Percentiles rank a stretch among this genome's conserved stretches.
Conservation (phyloP, 2,888 invertebrate species). For the Exephanes ischioxanthus region DNA sequence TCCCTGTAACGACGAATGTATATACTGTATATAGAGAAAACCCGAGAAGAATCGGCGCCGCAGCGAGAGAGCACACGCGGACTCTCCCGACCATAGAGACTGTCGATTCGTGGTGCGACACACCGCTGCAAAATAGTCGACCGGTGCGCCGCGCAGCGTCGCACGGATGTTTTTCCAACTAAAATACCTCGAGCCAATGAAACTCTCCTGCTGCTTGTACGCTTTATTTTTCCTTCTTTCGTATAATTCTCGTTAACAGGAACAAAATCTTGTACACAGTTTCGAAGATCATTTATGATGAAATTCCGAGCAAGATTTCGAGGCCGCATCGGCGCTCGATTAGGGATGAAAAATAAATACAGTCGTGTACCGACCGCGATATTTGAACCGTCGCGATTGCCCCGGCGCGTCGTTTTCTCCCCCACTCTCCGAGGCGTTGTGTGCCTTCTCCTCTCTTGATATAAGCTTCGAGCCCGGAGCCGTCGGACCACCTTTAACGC, state of each 20-base stretch:
- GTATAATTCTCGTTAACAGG: not conserved
- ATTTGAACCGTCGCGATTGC: constrained; percentile 4
- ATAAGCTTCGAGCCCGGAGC: constrained; percentile 61
- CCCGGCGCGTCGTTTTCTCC: constrained; percentile 56
- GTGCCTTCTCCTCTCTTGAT: constrained; percentile 44
- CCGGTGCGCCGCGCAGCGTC: not conserved
- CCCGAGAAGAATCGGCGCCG: constrained; percentile 21
- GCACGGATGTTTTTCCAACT: not conserved
- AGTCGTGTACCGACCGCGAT: not conserved
- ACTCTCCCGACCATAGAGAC: constrained; percentile 11
- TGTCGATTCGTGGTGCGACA: constrained; percentile 1
- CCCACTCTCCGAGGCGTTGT: constrained; percentile 26
- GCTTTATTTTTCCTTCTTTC: not conserved
- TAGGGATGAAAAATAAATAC: not conserved
- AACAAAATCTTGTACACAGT: not conserved
- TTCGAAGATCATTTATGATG: constrained; percentile 27
- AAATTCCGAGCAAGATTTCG: constrained; percentile 13
- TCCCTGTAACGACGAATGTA: constrained; percentile 35
- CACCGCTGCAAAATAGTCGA: not conserved
- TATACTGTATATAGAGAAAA: not conserved
- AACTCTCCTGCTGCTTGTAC: not conserved
- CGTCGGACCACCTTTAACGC: constrained; percentile 60
- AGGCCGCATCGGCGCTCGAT: not conserved
- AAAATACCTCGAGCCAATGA: not conserved
- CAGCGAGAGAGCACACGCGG: constrained; percentile 15